Evolutionary conservation across 2,797 vertebrate species (phyloP), one percentile per base, ranked within the genome.

Genomic region (Strix occidentalis): DNA sequence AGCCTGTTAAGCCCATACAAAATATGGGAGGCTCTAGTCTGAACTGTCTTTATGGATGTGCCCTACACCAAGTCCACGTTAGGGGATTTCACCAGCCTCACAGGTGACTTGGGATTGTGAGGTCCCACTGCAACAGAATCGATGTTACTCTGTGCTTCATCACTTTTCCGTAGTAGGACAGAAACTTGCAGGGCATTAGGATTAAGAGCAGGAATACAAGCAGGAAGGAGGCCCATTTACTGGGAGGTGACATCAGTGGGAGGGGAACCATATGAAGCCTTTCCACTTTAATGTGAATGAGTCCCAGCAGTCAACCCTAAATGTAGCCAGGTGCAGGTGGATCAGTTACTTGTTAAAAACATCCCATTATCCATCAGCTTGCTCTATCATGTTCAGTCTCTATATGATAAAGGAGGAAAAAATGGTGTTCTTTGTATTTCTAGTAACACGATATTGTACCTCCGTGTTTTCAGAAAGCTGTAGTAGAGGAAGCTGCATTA

Each of bases 51-150:
- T 25, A 4, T 12, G 46, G 41, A 9, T 58, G 31, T 50, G n/a
- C n/a, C 31, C 20, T 51, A n/a, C 0, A 1, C 31, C 56, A 51
- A 50, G n/a, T 10, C 24, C 9, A 1, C 5, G 15, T 46, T 15
- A 15, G 19, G 61, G 19, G 39, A 6, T 58, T 53, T 63, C 33
- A 29, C 19, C 68, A 76, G 21, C 18, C 37, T 16, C 48, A 8
- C 24, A 13, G 35, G 41, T 78, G 51, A 3, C 0, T 23, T 20
- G 16, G 48, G 46, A n/a, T 61, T 28, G 28, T 2, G 3, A 65
- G 46, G 13, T 71, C 41, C 28, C 21, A 5, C 25, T 80, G 54
- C 53, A 20, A 0, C 8, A 65, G 64, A n/a, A n/a, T 48, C 65
- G 48, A 26, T 81, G 21, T 28, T 45, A 6, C 11, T 48, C 72